A percentile compares a stretch with the other conserved stretches of the same genome.
These are phyloP conservation scores for Botia kubotai DNA, from an alignment of 2,797 vertebrate species.

Conservation along the genomic window DNA sequence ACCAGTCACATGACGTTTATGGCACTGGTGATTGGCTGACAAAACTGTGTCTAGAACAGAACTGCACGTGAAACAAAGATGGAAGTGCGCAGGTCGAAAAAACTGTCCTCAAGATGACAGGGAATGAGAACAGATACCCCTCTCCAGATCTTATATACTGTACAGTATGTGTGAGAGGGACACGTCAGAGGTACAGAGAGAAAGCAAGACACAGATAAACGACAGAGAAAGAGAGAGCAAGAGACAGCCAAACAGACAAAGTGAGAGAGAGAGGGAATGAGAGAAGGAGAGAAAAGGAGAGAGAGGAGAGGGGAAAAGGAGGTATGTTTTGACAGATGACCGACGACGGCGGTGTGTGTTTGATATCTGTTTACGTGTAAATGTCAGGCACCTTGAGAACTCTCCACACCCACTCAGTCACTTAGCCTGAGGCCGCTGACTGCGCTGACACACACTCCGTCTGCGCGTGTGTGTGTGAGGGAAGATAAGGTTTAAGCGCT, in stretches of 20 bases:
- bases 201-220: not conserved
- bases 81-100: no score
- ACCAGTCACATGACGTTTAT: no score
- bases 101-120: not conserved
- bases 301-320: not conserved
- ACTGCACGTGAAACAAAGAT: no score
- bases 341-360: conserved; percentile 65
- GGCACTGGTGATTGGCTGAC: no score
- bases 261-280: not conserved
- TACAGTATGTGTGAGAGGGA: not conserved
- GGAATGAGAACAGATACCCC: not conserved
- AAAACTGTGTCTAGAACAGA: no score
- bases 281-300: conserved; percentile 7
- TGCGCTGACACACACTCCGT: conserved; percentile 61
- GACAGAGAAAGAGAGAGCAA: conserved; percentile 34
- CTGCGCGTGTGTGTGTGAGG: conserved; percentile 29
- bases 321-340: conserved; percentile 70
- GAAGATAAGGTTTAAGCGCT: conserved; percentile 54
- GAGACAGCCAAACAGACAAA: conserved; percentile 2
- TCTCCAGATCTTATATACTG: no score
- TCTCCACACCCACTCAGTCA: conserved; percentile 71
- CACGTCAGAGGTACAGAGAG: not conserved
- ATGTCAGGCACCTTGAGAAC: conserved; percentile 72
- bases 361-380: conserved; percentile 72
- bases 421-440: conserved; percentile 65